Evolutionary conservation across 1,140 invertebrate genomes (phyloP), one percentile per base, ranked within the genome.

Genomic region (Bombus affinis): DNA sequence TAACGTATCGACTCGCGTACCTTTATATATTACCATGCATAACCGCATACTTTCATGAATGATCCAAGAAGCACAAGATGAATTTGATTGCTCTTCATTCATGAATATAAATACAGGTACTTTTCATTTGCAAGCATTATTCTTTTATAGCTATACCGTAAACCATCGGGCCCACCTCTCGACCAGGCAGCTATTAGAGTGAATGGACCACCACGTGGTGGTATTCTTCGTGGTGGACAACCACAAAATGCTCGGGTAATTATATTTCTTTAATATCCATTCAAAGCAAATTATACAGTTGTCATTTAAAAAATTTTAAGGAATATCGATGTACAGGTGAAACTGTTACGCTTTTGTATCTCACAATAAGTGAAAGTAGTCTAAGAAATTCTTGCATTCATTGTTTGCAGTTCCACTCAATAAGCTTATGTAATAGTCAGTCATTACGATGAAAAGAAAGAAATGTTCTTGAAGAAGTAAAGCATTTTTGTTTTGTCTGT

Each of bases 151-250:
- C n/a, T 91, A 15, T 93, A 93, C 66, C 92, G 92, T 35, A 93
- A 93, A 66, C 92, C 92, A 44, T 86, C 92, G 28, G 83, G 77
- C 4, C 37, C 84, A 1, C 44, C 78, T 18, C 62, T 88, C 42
- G 89, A 90, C n/a, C 87, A 89, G 65, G 22, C 44, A 75, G 92
- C 59, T 3, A 89, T 93, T n/a, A 87, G 92, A 76, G 92, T 93
- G n/a, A 86, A 81, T 65, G 86, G 88, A 65, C 84, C 88, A 32
- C 78, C 89, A 76, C 91, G 93, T 8, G 82, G 93, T 10, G 81
- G 87, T 25, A 77, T 82, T 32, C 44, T 84, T 71, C 92, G 93
- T 6, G 92, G 92, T 44, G 88, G 87, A 39, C 90, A 74, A 32
- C 92, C 76, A 53, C 90, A 84, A 86, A 92, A 92, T 84, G 68